These are phyloP conservation scores for Copidosoma floridanum DNA, from an alignment of 1,140 invertebrate genomes.

Conservation along the genomic window DNA sequence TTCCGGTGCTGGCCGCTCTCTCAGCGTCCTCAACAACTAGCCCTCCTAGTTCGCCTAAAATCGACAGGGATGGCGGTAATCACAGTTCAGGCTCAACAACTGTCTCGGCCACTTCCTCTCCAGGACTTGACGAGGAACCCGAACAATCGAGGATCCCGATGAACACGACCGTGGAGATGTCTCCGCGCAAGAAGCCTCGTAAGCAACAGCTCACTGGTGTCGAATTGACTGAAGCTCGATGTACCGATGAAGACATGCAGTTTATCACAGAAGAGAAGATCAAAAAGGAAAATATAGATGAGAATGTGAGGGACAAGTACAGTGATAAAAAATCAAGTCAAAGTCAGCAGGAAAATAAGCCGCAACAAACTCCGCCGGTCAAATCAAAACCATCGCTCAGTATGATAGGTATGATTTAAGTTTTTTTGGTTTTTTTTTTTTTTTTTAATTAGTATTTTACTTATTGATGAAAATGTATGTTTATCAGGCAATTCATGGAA, in stretches of 20 bases:
- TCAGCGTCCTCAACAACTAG: constrained; percentile 51
- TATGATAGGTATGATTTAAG: constrained; percentile 43
- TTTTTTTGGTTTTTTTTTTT: constrained; percentile 14
- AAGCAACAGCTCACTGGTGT: constrained; percentile 53
- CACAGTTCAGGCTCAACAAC: constrained; percentile 71
- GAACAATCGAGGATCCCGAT: constrained; percentile 53
- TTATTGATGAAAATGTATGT: too few relatives aligned
- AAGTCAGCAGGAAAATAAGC: constrained; percentile 27
- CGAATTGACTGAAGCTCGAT: constrained; percentile 49
- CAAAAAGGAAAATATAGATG: constrained; percentile 55
- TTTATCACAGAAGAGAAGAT: constrained; percentile 63
- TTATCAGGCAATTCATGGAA: constrained; percentile 57
- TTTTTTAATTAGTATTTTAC: too few relatives aligned
- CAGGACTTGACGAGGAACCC: constrained; percentile 66
- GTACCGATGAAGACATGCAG: constrained; percentile 70
- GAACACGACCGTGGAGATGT: constrained; percentile 53
- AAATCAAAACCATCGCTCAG: constrained; percentile 43
- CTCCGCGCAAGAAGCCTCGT: constrained; percentile 59
- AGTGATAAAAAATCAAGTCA: constrained; percentile 37
- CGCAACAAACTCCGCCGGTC: constrained; percentile 34
- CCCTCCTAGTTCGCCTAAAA: constrained; percentile 55
- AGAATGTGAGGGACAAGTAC: constrained; percentile 41
- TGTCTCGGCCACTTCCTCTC: constrained; percentile 75
- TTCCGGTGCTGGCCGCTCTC: constrained; percentile 59
- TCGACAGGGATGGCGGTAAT: constrained; percentile 52